A percentile compares a stretch with the other conserved stretches of the same genome.
phyloP scores from a whole-genome alignment of 2,113 vertebrate genomes.

The Harpagus bidentatus region DNA sequence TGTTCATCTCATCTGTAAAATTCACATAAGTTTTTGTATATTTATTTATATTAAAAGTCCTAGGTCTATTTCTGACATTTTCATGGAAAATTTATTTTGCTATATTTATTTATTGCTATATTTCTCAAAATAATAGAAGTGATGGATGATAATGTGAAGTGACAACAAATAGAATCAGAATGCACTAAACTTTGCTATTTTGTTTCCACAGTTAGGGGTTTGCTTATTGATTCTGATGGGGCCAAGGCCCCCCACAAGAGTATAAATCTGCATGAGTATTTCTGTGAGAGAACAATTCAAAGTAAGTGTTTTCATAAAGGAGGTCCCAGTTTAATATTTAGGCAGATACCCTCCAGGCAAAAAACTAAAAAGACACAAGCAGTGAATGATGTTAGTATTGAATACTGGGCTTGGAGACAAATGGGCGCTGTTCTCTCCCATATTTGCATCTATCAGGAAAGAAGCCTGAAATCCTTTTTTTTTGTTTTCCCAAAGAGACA shows the following conservation, averaged over 20 bases:
- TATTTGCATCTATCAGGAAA: background rate
- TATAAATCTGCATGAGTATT: background rate
- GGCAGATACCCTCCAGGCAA: background rate
- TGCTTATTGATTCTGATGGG: background rate
- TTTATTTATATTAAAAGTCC: slow-evolving; percentile 3
- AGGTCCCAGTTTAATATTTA: background rate
- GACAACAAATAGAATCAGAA: background rate
- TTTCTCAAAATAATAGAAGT: background rate
- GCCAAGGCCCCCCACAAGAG: too few species aligned
- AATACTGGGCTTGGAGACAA: background rate
- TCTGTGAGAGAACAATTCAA: background rate
- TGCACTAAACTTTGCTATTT: accelerated
- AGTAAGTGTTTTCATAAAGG: background rate
- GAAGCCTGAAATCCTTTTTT: background rate
- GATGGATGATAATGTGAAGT: accelerated
- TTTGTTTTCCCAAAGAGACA: too few species aligned
- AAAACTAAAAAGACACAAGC: background rate
- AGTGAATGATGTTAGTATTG: background rate
- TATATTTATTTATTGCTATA: background rate
- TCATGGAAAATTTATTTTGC: background rate
- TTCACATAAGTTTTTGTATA: background rate
- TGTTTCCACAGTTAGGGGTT: background rate
- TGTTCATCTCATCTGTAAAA: background rate
- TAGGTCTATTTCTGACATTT: background rate
- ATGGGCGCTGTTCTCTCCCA: background rate